These are phyloP conservation scores for Odontomachus brunneus DNA, from an alignment of 1,140 invertebrate species.

Conservation along the genomic window DNA sequence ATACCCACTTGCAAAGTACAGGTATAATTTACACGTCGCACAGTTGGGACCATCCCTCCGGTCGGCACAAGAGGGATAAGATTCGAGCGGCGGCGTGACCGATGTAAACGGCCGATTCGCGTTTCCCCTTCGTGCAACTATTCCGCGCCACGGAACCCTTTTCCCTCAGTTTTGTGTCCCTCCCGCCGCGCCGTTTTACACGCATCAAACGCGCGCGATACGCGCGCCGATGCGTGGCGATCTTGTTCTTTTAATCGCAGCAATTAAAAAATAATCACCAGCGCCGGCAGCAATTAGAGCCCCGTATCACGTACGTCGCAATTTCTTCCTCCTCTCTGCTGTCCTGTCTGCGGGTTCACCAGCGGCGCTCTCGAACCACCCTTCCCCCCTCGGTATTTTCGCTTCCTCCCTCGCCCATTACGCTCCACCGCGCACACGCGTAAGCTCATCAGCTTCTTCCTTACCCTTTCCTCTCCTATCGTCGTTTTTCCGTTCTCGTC, in stretches of 20 bases:
- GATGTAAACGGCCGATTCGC: background rate
- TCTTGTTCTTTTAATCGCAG: slow-evolving; percentile 76
- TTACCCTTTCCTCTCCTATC: background rate
- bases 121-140: slow-evolving; percentile 18
- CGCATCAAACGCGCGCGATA: slow-evolving; percentile 64
- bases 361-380: background rate
- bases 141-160: background rate
- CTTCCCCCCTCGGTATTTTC: background rate
- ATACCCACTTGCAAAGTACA: background rate
- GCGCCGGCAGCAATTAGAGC: slow-evolving; percentile 76
- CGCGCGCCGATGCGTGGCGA: slow-evolving; percentile 63
- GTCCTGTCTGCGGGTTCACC: background rate
- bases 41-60: background rate
- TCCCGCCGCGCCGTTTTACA: background rate
- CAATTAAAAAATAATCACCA: slow-evolving; percentile 82
- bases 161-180: slow-evolving; percentile 31
- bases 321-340: slow-evolving; percentile 24
- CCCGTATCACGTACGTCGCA: slow-evolving; percentile 74
- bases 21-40: background rate
- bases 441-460: slow-evolving; percentile 33
- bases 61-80: background rate
- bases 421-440: slow-evolving; percentile 25
- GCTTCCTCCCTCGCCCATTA: slow-evolving; percentile 18
- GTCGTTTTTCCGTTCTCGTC: slow-evolving; percentile 15
- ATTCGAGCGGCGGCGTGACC: too few species aligned